These are phyloP conservation scores for Hemithea aestivaria DNA, from an alignment of 2,888 invertebrate genomes.

Conservation along the genomic window DNA sequence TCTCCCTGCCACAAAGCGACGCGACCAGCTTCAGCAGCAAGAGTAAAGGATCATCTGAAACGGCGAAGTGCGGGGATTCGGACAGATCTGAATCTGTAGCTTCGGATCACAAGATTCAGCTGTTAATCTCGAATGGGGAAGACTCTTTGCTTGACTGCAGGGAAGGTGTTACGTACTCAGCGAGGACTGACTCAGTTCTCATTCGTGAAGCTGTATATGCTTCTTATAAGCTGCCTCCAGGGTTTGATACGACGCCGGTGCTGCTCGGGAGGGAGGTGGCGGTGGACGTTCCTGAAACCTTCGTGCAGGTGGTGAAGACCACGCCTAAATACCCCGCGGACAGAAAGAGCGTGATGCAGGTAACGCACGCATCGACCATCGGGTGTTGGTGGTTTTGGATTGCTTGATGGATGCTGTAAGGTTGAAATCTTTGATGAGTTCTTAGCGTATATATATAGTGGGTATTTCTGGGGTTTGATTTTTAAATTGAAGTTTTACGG, in stretches of 20 bases:
- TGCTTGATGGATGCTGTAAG: slow-evolving; percentile 9
- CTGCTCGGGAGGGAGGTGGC: slow-evolving; percentile 82
- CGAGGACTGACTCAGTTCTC: slow-evolving; percentile 72
- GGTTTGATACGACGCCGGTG: slow-evolving; percentile 72
- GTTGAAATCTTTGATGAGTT: slow-evolving; percentile 5
- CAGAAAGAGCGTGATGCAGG: slow-evolving; percentile 74
- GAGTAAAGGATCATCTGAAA: slow-evolving; percentile 65
- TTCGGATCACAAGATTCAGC: slow-evolving; percentile 68
- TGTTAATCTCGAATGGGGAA: slow-evolving; percentile 68
- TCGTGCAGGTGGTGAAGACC: slow-evolving; percentile 89
- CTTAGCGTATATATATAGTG: too few species aligned
- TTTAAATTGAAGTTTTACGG: too few species aligned
- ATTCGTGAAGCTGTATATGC: slow-evolving; percentile 72
- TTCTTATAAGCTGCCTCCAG: slow-evolving; percentile 67
- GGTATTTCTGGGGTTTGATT: too few species aligned
- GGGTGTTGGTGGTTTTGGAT: slow-evolving; percentile 27
- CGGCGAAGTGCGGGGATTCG: slow-evolving; percentile 66
- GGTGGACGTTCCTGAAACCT: slow-evolving; percentile 93
- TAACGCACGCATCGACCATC: slow-evolving; percentile 51
- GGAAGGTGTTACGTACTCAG: slow-evolving; percentile 68
- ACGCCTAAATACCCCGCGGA: slow-evolving; percentile 83
- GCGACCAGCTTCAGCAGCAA: slow-evolving; percentile 65
- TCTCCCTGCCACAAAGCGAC: slow-evolving; percentile 68
- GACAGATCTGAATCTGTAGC: slow-evolving; percentile 62
- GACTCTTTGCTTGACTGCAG: slow-evolving; percentile 69